Percentiles rank a stretch among this genome's conserved stretches.
These are phyloP conservation scores for Salminus brasiliensis DNA, from an alignment of 2,113 vertebrate species.

Conservation along the genomic window DNA sequence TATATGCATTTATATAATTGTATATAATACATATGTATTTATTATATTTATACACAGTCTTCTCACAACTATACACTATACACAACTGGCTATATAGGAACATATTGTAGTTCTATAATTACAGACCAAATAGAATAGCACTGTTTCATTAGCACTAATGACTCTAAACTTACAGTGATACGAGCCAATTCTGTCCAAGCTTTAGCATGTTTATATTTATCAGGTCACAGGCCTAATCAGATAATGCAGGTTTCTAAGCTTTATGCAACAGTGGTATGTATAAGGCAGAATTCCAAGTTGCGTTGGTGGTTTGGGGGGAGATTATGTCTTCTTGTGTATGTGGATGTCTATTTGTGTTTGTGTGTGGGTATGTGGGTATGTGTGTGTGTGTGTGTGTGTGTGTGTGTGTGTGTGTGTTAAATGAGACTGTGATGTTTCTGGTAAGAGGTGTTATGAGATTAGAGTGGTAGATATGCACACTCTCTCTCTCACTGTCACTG, in stretches of 20 bases:
- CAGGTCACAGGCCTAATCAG: not conserved
- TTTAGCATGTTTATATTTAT: not conserved
- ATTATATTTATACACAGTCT: too few relatives aligned
- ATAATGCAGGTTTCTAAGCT: not conserved
- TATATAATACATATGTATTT: too few relatives aligned
- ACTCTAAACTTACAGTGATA: not conserved
- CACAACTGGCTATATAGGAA: too few relatives aligned
- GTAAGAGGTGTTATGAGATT: conserved; percentile 42
- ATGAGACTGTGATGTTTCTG: conserved; percentile 34
- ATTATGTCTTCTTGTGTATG: conserved; percentile 5
- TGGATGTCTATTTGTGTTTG: too few relatives aligned
- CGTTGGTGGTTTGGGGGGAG: conserved; percentile 20
- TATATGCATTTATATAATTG: too few relatives aligned
- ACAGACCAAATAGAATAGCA: not conserved
- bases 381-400: too few relatives aligned
- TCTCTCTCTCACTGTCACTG: conserved; percentile 22
- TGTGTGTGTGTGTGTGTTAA: not conserved
- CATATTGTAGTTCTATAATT: too few relatives aligned
- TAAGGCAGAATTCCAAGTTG: conserved; percentile 6
- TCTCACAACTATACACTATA: too few relatives aligned
- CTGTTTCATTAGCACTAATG: not conserved
- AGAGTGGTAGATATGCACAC: conserved; percentile 30
- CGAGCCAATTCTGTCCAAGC: not conserved
- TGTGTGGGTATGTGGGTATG: too few relatives aligned
- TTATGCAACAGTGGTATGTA: conserved; percentile 15